Percentiles rank a stretch among this genome's conserved stretches.
phyloP scores from a whole-genome alignment of 2,888 invertebrate genomes.

The Diaprepes abbreviatus region DNA sequence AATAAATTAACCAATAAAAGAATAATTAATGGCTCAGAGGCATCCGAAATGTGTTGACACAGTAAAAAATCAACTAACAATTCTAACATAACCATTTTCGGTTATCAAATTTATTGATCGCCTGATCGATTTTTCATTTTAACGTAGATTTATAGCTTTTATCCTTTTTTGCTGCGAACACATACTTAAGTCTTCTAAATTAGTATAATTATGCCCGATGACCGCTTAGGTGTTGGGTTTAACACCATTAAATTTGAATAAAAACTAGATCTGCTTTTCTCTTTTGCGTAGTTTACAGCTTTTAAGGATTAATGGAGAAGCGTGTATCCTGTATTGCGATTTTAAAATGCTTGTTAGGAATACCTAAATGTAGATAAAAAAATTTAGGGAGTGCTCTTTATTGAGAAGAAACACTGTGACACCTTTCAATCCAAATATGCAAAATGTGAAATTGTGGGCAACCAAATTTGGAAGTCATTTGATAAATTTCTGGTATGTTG shows the following conservation, averaged over 20 bases:
- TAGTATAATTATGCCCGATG: conserved; percentile 40
- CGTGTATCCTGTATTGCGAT: not conserved
- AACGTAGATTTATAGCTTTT: conserved; percentile 38
- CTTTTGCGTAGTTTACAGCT: not conserved
- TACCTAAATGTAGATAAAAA: too few relatives aligned
- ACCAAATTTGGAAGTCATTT: too few relatives aligned
- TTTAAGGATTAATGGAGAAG: not conserved
- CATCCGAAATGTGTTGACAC: not conserved
- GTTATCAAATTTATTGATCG: conserved; percentile 29
- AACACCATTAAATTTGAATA: conserved; percentile 33
- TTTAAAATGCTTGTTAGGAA: not conserved
- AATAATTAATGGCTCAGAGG: too few relatives aligned
- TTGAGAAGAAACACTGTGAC: too few relatives aligned
- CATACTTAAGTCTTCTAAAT: conserved; percentile 33
- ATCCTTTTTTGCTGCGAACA: conserved; percentile 25
- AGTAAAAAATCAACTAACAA: conserved; percentile 20
- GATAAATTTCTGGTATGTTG: too few relatives aligned
- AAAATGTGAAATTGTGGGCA: too few relatives aligned
- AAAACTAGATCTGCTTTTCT: conserved; percentile 16
- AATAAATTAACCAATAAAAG: too few relatives aligned
- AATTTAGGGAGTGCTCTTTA: too few relatives aligned
- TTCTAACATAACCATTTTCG: conserved; percentile 13
- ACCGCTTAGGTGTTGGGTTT: conserved; percentile 5
- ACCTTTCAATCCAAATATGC: too few relatives aligned
- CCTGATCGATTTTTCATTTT: conserved; percentile 25